Base-by-base conservation (phyloP, 2,888 invertebrate genomes). In the Andrena marginata region DNA sequence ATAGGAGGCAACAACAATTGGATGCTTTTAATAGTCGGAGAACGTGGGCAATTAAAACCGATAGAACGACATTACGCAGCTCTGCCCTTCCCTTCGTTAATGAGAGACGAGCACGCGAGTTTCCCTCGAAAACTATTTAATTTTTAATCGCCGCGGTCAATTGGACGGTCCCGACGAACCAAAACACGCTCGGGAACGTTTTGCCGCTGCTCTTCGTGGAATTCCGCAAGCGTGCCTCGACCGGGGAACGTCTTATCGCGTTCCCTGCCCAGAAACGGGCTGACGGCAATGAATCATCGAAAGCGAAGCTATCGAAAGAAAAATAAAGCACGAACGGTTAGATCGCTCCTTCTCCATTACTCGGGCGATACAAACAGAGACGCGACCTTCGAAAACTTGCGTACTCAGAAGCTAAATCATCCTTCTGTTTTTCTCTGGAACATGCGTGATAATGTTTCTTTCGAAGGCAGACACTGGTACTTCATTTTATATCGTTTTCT, bases 211-310 rank as follows among this genome's bases (percentile, higher is more conserved):
- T 16, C 20, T 2, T 56, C 5, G 26, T 20, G 33, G 20, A 4
- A 54, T 31, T 59, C 20, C 23, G 16, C 20, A 59, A 23, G 10
- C 73, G 42, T 23, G 42, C 23, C 1, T 3, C 23, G 33, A 33
- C 10, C 63, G 42, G 4, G 13, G 29, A 29, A 20, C 35, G 35
- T 33, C 59, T 76, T 70, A 69, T 69, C 76, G 31, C 48, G 51
- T 49, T 59, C 49, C 71, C 71, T 65, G 64, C 20, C n/a, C 49
- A 31, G 33, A 49, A 64, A 48, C 54, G 20, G 48, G 31, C 29
- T 23, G 77, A 77, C 49, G 59, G 33, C 33, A 31, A 59, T 77
- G 77, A 71, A 71, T 71, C 77, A 60, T 77, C 71, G 33, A 6
- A 31, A 72, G 42, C 16, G 42, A 16, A 42, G 42, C 42, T 16